These are phyloP conservation scores for Bothrops alternatus DNA, from an alignment of 2,797 vertebrate species.

Conservation along the genomic window DNA sequence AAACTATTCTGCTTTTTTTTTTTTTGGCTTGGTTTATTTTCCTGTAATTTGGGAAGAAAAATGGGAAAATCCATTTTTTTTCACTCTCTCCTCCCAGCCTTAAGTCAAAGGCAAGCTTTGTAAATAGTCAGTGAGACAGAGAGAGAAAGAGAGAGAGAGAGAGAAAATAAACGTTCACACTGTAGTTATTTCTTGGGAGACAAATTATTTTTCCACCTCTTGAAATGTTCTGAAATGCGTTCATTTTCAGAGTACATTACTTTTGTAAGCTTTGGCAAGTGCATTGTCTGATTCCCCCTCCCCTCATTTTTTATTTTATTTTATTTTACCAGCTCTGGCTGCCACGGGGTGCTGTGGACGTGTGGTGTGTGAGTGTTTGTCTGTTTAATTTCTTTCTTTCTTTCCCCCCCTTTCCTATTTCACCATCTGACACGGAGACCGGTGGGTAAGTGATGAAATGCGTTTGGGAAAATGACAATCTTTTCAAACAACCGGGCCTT, in stretches of 20 bases:
- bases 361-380: neutral
- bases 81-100: conserved; percentile 39
- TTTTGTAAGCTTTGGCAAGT: conserved; percentile 62
- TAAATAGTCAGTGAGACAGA: neutral
- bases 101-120: conserved; percentile 47
- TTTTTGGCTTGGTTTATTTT: neutral
- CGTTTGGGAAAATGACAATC: conserved; percentile 64
- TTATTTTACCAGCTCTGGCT: conserved; percentile 52
- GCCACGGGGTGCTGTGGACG: neutral
- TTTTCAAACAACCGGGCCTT: conserved; percentile 61
- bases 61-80: neutral
- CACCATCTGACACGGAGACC: conserved; percentile 62
- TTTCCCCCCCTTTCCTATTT: conserved; percentile 42
- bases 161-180: conserved; percentile 26
- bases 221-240: conserved; percentile 65
- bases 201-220: conserved; percentile 62
- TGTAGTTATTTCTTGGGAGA: conserved; percentile 65
- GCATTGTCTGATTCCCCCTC: conserved; percentile 53
- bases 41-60: neutral
- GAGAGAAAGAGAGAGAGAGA: no score
- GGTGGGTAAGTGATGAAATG: conserved; percentile 67
- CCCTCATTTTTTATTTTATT: neutral
- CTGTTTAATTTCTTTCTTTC: conserved; percentile 40
- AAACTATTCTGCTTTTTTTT: neutral
- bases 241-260: conserved; percentile 69